Conservation (phyloP, 2,888 invertebrate species). For the Torymus tubicola region DNA sequence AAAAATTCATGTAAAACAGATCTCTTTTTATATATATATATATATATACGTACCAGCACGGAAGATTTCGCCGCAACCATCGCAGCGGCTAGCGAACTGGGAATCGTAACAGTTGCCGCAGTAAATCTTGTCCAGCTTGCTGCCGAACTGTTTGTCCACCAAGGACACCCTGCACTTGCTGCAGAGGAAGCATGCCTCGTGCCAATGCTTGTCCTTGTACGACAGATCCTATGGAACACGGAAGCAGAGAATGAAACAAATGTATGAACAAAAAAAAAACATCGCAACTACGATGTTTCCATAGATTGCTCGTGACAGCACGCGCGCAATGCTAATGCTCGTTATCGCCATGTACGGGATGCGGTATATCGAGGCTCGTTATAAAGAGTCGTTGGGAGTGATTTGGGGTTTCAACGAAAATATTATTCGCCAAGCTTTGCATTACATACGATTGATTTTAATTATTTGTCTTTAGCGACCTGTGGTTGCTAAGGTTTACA, state of each 20-base stretch:
- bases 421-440: no score
- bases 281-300: not conserved
- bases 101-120: constrained; percentile 99
- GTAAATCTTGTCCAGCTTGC: constrained; percentile 99
- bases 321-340: not conserved
- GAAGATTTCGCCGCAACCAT: constrained; percentile 99
- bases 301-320: not conserved
- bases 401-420: no score
- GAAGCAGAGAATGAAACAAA: not conserved
- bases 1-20: no score
- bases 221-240: constrained; percentile 91
- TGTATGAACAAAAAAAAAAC: no score
- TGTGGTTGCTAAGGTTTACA: no score
- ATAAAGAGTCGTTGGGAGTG: no score
- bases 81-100: constrained; percentile 99
- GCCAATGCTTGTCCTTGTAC: constrained; percentile 99
- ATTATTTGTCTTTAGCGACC: no score
- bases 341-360: not conserved
- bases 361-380: no score
- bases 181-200: constrained; percentile 99
- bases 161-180: constrained; percentile 97
- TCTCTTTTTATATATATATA: no score
- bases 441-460: no score
- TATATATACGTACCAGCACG: constrained; percentile 93
- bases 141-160: constrained; percentile 99